A percentile compares a stretch with the other conserved stretches of the same genome.
These are phyloP conservation scores for Zosterops japonicus DNA, from an alignment of 2,113 vertebrate species.

Conservation along the genomic window DNA sequence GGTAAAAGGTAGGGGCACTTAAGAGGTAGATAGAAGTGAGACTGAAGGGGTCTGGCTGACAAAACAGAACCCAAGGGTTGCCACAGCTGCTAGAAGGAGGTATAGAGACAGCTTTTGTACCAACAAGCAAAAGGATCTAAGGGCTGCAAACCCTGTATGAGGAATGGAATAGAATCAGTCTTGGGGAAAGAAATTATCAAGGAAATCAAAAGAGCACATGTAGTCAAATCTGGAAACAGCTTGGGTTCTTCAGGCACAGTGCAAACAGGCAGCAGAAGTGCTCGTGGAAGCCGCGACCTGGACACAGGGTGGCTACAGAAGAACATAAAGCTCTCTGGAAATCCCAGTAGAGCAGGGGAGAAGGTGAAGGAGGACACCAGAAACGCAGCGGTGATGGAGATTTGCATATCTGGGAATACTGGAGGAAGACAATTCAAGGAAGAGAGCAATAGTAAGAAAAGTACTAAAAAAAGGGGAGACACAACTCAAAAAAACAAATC, in stretches of 20 bases:
- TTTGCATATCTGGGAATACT: background rate
- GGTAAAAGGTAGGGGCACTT: background rate
- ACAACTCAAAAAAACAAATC: background rate
- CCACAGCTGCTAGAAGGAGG: background rate
- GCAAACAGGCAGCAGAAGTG: background rate
- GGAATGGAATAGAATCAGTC: background rate
- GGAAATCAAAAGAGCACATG: background rate
- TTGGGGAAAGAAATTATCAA: background rate
- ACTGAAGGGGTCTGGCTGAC: background rate
- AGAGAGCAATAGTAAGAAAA: background rate
- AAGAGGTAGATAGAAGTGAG: conserved; percentile 35
- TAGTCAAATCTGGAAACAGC: background rate
- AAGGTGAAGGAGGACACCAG: background rate
- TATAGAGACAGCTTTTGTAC: background rate
- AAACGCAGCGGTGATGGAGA: background rate
- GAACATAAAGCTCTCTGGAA: fast-evolving
- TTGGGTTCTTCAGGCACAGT: background rate
- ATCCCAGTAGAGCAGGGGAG: background rate
- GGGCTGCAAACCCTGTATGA: background rate
- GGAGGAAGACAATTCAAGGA: background rate
- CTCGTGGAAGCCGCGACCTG: fast-evolving
- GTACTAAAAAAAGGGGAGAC: background rate
- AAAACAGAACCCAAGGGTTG: background rate
- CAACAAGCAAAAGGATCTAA: background rate
- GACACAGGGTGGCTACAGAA: background rate